A percentile compares a stretch with the other conserved stretches of the same genome.
Evolutionary conservation across 1,140 invertebrate species (phyloP).

Genomic region (Eubasilissa regina): DNA sequence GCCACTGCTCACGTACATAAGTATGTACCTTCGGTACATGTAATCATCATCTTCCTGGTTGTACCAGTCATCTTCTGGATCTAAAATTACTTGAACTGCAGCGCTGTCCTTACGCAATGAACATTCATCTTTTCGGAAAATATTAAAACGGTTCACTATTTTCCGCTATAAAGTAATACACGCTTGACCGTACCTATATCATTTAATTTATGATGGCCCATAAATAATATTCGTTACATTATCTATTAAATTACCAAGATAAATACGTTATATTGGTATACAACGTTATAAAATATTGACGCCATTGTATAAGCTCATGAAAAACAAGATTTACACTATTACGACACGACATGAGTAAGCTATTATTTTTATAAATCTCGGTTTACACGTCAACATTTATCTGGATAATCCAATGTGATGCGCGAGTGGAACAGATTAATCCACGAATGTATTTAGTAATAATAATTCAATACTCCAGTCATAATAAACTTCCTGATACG

Average conservation of each 20-base stretch:
- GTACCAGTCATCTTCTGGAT: too few species aligned
- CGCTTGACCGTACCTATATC: background rate
- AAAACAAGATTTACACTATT: background rate
- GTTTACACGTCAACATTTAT: slow-evolving; percentile 22
- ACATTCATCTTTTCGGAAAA: too few species aligned
- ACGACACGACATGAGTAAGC: background rate
- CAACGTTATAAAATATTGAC: background rate
- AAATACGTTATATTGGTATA: background rate
- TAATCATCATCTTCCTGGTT: too few species aligned
- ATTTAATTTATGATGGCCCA: background rate
- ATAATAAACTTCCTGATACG: too few species aligned
- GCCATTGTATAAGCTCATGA: background rate
- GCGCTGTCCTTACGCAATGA: too few species aligned
- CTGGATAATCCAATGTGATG: background rate
- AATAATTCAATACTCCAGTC: background rate
- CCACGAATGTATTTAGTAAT: background rate
- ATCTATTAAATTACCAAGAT: background rate
- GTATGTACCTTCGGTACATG: too few species aligned
- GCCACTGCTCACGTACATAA: too few species aligned
- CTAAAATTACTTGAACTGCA: too few species aligned
- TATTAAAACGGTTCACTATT: too few species aligned
- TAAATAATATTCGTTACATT: background rate
- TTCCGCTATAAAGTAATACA: too few species aligned
- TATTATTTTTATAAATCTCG: background rate
- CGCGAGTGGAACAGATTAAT: background rate